phyloP scores from a whole-genome alignment of 2,888 invertebrate genomes.

The Hydrotaea cyrtoneurina region DNA sequence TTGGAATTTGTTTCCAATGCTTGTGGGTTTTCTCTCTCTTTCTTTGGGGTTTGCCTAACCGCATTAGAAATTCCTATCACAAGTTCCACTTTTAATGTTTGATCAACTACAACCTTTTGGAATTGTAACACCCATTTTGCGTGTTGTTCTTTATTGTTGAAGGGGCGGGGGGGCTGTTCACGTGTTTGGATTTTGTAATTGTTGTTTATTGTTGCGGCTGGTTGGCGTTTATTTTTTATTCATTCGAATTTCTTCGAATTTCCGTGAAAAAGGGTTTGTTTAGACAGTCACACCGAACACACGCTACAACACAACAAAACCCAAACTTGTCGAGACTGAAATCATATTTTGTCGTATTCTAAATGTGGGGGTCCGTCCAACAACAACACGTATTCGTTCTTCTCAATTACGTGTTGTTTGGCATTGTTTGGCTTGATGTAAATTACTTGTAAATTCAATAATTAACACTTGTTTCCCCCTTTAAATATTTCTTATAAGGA shows the following conservation, averaged over 20 bases:
- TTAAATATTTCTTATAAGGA: too few species aligned
- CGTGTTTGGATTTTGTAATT: slow-evolving; percentile 20
- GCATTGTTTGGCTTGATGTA: slow-evolving; percentile 28
- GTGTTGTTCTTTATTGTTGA: slow-evolving; percentile 24
- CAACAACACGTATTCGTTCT: neutral
- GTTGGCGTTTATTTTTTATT: neutral
- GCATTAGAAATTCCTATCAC: slow-evolving; percentile 57
- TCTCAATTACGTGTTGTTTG: slow-evolving; percentile 50
- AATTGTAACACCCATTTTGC: slow-evolving; percentile 60
- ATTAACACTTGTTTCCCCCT: slow-evolving; percentile 21
- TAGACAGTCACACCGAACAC: neutral
- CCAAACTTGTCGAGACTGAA: neutral
- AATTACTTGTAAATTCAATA: slow-evolving; percentile 54
- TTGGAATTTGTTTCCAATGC: too few species aligned
- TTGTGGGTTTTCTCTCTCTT: neutral
- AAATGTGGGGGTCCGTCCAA: neutral
- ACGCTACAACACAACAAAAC: too few species aligned
- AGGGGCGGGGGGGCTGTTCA: neutral
- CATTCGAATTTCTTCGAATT: neutral
- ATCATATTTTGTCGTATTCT: neutral
- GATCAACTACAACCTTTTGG: slow-evolving; percentile 60
- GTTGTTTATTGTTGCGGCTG: neutral
- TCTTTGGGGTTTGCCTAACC: too few species aligned
- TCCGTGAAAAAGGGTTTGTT: slow-evolving; percentile 40
- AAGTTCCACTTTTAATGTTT: slow-evolving; percentile 42